Base-by-base conservation (phyloP, 2,113 vertebrate genomes). In the Xiphophorus couchianus region DNA sequence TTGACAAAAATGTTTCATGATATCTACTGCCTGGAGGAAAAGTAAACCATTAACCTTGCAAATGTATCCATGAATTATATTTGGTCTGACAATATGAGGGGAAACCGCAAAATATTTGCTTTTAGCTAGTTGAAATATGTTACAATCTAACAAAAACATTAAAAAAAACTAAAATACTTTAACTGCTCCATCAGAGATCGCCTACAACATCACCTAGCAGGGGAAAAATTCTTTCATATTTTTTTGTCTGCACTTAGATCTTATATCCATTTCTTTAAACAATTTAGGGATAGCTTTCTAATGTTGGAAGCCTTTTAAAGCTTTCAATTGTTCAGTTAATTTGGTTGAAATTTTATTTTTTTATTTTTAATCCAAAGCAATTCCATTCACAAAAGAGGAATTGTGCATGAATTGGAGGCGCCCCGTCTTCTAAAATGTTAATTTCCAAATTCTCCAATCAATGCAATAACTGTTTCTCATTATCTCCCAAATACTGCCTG, bases 381-480 rank as follows among this genome's bases (percentile, higher is more conserved):
- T 73, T 25, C 37, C 62, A 61, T 25, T 66, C 37, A 73, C 44
- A 67, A 83, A 77, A 73, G 70, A 78, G 66, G 37, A 66, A 69
- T 71, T 39, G 11, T 63, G 58, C 62, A 31, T 62, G 19, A 37
- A 71, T 69, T 54, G 62, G 27, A 58, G 28, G 61, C 64, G 51
- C 7, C 31, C 39, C 33, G 8, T 39, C 66, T 63, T 35, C 17
- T 58, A 10, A 62, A 14, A 33, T 76, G 74, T 79, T 69, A 11
- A 71, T 79, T 69, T 81, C 54, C 66, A 29, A 74, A 44, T 62
- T 62, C 44, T 73, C 28, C 10, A 66, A 90, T 87, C 74, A 83
- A 66, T 69, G 60, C 48, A 72, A 69, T 73, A 71, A 76, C 69
- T 39, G n/a, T 22, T 29, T 66, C 80, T 87, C 44, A 84, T 81